Base-by-base conservation (phyloP, 1,140 invertebrate species). In the Drosophila bocki region DNA sequence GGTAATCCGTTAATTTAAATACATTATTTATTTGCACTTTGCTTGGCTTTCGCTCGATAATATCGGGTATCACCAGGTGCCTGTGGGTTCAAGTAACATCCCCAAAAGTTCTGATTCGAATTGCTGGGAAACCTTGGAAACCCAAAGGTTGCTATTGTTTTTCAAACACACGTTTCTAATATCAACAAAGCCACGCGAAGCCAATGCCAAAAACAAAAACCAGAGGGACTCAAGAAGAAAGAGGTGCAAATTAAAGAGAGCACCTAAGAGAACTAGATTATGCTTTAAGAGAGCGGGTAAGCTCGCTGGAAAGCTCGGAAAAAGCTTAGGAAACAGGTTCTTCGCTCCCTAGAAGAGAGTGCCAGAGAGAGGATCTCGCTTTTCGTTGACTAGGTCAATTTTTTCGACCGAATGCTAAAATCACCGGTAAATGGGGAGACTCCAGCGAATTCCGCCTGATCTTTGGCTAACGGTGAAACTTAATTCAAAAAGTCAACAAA, bases 331-430 rank as follows among this genome's bases (percentile, higher is more conserved):
- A 39, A 77, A 77, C 61, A 22, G n/a, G 58, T 63, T 59, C 39
- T 50, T 4, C 22, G 42, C 54, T 44, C 39, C 2, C 33, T 3
- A 19, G 0, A 7, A 6, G 39, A 45, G 64, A 47, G 60, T 39
- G 15, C 17, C 15, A 29, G 42, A 65, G 69, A 41, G 51, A 57
- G 61, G 75, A 80, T 80, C 56, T 65, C 13, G 22, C 44, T 77
- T 70, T 78, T 57, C 77, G 80, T 87, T 84, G 83, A 88, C 80
- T 87, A 88, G 83, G 83, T 87, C 83, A 87, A 88, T 80, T 80
- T 80, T 80, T 75, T 26, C 53, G n/a, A 59, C 29, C 19, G 22
- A 71, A 44, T 78, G 69, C 69, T 33, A 59, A 72, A 72, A 48
- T 58, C n/a, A 32, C 69, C 51, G 64, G 51, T 33, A 57, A 33